These are phyloP conservation scores for Trinectes maculatus DNA, from an alignment of 2,113 vertebrate species.

Conservation along the genomic window DNA sequence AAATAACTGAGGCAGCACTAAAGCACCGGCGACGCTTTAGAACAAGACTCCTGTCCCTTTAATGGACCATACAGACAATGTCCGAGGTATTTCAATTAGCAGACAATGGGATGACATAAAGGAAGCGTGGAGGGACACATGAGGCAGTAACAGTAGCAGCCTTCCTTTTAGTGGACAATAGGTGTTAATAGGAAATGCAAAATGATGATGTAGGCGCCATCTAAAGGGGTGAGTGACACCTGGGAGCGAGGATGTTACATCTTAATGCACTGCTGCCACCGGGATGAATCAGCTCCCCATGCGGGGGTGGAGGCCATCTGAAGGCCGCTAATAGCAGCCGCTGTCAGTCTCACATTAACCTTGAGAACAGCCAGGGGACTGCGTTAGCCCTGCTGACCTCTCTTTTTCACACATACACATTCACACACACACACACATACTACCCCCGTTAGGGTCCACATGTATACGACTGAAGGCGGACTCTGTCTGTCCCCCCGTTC, in stretches of 20 bases:
- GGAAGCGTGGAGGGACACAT: constrained; percentile 52
- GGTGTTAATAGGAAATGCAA: constrained; percentile 69
- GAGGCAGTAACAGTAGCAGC: constrained; percentile 45
- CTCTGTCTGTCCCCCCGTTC: constrained; percentile 54
- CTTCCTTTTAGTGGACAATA: constrained; percentile 67
- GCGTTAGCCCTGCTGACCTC: constrained; percentile 73
- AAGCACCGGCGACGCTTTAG: constrained; percentile 57
- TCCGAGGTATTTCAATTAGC: constrained; percentile 76
- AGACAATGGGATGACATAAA: constrained; percentile 66
- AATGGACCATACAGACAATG: constrained; percentile 72
- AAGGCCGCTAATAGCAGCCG: constrained; percentile 69
- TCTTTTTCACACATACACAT: constrained; percentile 30
- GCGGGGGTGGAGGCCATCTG: constrained; percentile 42
- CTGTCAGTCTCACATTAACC: constrained; percentile 78
- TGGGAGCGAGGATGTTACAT: constrained; percentile 67
- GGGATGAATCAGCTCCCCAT: constrained; percentile 65
- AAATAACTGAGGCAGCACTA: constrained; percentile 64
- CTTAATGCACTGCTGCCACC: constrained; percentile 75
- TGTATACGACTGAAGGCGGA: constrained; percentile 65
- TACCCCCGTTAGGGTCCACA: constrained; percentile 38
- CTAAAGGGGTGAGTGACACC: constrained; percentile 74
- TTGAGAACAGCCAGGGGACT: constrained; percentile 75
- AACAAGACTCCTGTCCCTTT: constrained; percentile 62
- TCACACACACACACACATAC: constrained; percentile 23
- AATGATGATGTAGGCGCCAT: constrained; percentile 68